Base-by-base conservation (phyloP, 2,888 invertebrate genomes). In the Leptinotarsa rubiginosa region DNA sequence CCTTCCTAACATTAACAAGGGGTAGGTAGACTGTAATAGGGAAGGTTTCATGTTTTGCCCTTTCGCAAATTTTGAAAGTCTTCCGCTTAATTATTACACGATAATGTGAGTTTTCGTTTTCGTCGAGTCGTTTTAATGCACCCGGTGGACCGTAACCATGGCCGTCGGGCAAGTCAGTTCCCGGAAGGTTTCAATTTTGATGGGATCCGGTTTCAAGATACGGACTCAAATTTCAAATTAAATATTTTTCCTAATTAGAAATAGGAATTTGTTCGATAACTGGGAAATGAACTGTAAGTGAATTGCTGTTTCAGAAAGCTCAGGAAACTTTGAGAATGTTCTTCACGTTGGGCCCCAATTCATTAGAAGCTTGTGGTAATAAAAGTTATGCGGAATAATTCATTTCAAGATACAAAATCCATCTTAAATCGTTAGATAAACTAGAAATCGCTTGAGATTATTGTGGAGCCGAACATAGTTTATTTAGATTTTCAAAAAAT, bases 11-110 rank as follows among this genome's bases (percentile, higher is more conserved):
- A 62, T 62, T 31, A 62, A 62, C 62, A 62, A 62, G 62, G 62
- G 62, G 62, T 62, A 62, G 62, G 62, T 62, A 62, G 41, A 31
- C 62, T 25, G 15, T 25, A 62, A 62, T 62, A 16, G 62, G 31
- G 15, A 62, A 41, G 62, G 62, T 62, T 62, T 62, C 62, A 62
- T 62, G 62, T 62, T 62, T 41, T 25, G 62, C 25, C 62, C 31
- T 62, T 62, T 20, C 31, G 25, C 16, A 41, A 62, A 62, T 31
- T 62, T 62, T 62, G 62, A 62, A 62, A 62, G 62, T 62, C 62
- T 62, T 62, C 62, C 62, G 62, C 62, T 62, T 62, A 62, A 62
- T 62, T 62, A 62, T 62, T 62, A 62, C 62, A 62, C 31, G 62
- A 62, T 62, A 41, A 62, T 62, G 62, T 41, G 62, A 62, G 62